Evolutionary conservation across 2,888 invertebrate species (phyloP), one percentile per base, ranked within the genome.

Genomic region (Caenorhabditis imperialis): DNA sequence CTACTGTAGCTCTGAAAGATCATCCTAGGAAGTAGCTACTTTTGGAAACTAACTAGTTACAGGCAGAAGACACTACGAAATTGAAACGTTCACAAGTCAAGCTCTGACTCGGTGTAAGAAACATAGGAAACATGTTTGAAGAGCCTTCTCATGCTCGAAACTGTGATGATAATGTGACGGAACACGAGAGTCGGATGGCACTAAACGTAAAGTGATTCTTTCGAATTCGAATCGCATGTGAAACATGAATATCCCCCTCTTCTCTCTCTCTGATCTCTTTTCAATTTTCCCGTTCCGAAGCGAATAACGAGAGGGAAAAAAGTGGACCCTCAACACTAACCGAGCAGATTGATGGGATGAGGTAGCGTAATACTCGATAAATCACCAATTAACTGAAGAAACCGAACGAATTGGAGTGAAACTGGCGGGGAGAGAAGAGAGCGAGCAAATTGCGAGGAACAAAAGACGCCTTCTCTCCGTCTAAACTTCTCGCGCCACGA

Each of bases 321-420:
- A 45, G 33, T 23, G 54, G 48, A 23, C 18, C 22, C 53, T 30
- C 25, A 40, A 42, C 67, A 69, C 45, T 51, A 69, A 67, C 50
- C 50, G 58, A 70, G 48, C 61, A 55, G 55, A 70, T 70, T 70
- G 70, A 70, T 69, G 58, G 51, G 30, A 10, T 47, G 38, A 48
- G 38, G 42, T 25, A 57, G 67, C 67, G 67, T 67, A 67, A 67
- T 67, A 67, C 57, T 30, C 67, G 67, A 67, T 67, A 67, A 67
- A 67, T 67, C 67, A 67, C 67, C 67, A 67, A 67, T 67, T 67
- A 67, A 67, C 50, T 57, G 18, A 40, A 51, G 20, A 38, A 20
- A 48, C 45, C 47, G 65, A 55, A 50, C 65, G 54, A 65, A 65
- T 65, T 65, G 55, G n/a, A n/a, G n/a, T 22, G 37, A 35, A 42